Base-by-base conservation (phyloP, 2,113 vertebrate genomes). In the Agapornis roseicollis region DNA sequence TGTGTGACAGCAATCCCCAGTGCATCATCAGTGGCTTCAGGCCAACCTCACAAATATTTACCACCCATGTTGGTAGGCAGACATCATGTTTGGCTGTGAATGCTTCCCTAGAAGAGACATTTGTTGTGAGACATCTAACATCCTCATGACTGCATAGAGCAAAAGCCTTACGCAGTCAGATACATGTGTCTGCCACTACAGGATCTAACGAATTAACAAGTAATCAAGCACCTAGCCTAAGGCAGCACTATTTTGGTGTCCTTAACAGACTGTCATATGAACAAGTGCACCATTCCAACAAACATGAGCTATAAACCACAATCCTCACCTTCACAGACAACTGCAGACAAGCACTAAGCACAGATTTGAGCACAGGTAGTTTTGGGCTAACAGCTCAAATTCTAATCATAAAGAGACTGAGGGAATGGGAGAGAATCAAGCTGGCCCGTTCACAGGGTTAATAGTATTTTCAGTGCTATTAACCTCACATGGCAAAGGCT, bases 181-280 rank as follows among this genome's bases (percentile, higher is more conserved):
- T 8, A 44, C 10, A 6, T 0, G 0, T 3, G 2, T 23, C 24
- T 65, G 55, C 50, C 52, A 58, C 61, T 53, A 56, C 14, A 76
- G 15, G 9, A 17, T 9, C 42, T 39, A 28, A 68, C n/a, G 27
- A 90, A 66, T 13, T 53, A 79, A 74, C 9, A 29, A 33, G 13
- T 15, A 70, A 66, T 14, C n/a, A 58, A 76, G 46, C 52, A 76
- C 18, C 17, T 60, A 37, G 68, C 3, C 17, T 27, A 73, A 60
- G 20, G 18, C 2, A 80, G 10, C 6, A 6, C 14, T 39, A 25
- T n/a, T 53, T 41, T 41, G 19, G 37, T 56, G 44, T 19, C 19
- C 86, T 87, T 73, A 65, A 69, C 27, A 47, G 28, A 28, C 37
- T 66, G 18, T 44, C 63, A 27, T 1, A n/a, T 31, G 29, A n/a